Conservation (phyloP, 2,113 vertebrate genomes). For the Hippoglossus stenolepis region DNA sequence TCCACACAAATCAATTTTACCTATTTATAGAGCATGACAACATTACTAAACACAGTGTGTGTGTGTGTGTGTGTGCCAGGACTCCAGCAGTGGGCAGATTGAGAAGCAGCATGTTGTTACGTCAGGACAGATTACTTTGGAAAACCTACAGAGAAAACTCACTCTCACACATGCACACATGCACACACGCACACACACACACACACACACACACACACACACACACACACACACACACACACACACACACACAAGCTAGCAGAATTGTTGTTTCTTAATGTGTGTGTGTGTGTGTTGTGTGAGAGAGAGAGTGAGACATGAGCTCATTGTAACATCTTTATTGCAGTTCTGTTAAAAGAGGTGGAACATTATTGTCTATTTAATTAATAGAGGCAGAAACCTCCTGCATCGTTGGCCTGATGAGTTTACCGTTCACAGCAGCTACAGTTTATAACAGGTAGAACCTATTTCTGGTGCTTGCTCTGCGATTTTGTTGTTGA, state of each 20-base stretch:
- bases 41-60: slow-evolving; percentile 51
- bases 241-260: slow-evolving; percentile 3
- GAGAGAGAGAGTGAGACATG: slow-evolving; percentile 28
- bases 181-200: slow-evolving; percentile 10
- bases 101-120: slow-evolving; percentile 76
- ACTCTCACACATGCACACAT: slow-evolving; percentile 2
- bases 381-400: slow-evolving; percentile 7
- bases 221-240: slow-evolving; percentile 10
- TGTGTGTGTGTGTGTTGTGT: slow-evolving; percentile 3
- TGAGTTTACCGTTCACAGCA: too few species aligned
- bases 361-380: slow-evolving; percentile 38
- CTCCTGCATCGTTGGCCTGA: too few species aligned
- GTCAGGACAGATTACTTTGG: slow-evolving; percentile 73
- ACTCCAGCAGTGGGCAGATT: slow-evolving; percentile 74
- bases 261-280: slow-evolving; percentile 16
- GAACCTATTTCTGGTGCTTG: not conserved
- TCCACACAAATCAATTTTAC: slow-evolving; percentile 68
- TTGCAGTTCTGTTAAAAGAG: not conserved
- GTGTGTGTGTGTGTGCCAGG: slow-evolving; percentile 54
- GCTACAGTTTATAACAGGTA: not conserved
- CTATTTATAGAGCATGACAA: slow-evolving; percentile 70
- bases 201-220: slow-evolving; percentile 16
- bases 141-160: slow-evolving; percentile 56
- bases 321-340: slow-evolving; percentile 34
- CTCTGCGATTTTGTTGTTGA: not conserved